A percentile compares a stretch with the other conserved stretches of the same genome.
Conservation (phyloP, 2,113 vertebrate genomes). For the Meriones unguiculatus region DNA sequence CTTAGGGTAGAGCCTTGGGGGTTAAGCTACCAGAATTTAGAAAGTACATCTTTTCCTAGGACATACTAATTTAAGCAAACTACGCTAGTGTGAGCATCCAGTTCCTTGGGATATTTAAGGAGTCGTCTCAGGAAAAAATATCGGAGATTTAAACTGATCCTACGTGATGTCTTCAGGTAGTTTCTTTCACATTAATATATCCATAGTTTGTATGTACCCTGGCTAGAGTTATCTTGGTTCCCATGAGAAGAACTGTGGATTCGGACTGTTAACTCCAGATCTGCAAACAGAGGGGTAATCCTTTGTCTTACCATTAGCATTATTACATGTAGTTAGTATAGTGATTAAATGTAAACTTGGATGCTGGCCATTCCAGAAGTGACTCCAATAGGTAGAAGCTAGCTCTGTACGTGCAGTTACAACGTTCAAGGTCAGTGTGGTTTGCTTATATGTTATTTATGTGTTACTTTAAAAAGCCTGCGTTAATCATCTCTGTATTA, state of each 20-base stretch:
- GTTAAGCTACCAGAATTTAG: background rate
- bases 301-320: background rate
- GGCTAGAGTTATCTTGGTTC: background rate
- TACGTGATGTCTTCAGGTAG: background rate
- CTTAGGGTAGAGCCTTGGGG: background rate
- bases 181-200: conserved; percentile 26
- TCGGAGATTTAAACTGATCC: background rate
- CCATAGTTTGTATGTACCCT: background rate
- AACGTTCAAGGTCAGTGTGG: background rate
- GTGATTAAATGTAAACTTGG: conserved; percentile 3
- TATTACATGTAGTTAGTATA: background rate
- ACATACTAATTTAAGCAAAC: background rate
- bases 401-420: background rate
- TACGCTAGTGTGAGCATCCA: background rate
- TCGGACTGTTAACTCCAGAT: background rate
- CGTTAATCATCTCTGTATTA: background rate
- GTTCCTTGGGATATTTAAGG: background rate
- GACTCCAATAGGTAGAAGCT: background rate
- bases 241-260: background rate
- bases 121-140: background rate
- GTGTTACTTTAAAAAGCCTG: background rate
- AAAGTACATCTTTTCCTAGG: background rate
- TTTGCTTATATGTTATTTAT: conserved; percentile 16
- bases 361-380: background rate
- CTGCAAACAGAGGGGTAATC: background rate